Percentiles rank a stretch among this genome's conserved stretches.
Evolutionary conservation across 1,140 invertebrate species (phyloP).

Genomic region (Drosophila melanogaster): Release_6_plus_ISO1_MT NT_033777.3:15627501-15628000

Average conservation of each 20-base stretch:
- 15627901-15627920: neutral
- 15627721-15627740: slow-evolving; percentile 81
- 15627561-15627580: slow-evolving; percentile 24
- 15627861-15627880: slow-evolving; percentile 70
- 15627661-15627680: slow-evolving; percentile 76
- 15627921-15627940: slow-evolving; percentile 64
- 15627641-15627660: slow-evolving; percentile 44
- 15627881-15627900: slow-evolving; percentile 16
- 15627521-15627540: slow-evolving; percentile 27
- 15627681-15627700: slow-evolving; percentile 16
- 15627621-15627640: slow-evolving; percentile 70
- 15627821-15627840: slow-evolving; percentile 67
- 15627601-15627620: slow-evolving; percentile 70
- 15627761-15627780: slow-evolving; percentile 49
- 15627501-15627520: slow-evolving; percentile 62
- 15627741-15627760: neutral
- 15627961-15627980: slow-evolving; percentile 23
- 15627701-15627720: slow-evolving; percentile 28
- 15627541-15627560: slow-evolving; percentile 1
- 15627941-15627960: slow-evolving; percentile 46
- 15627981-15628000: slow-evolving; percentile 18
- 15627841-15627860: slow-evolving; percentile 74
- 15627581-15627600: slow-evolving; percentile 33
- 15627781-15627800: slow-evolving; percentile 53
- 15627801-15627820: slow-evolving; percentile 53